phyloP scores from a whole-genome alignment of 2,797 vertebrate species.

The Myioborus miniatus region DNA sequence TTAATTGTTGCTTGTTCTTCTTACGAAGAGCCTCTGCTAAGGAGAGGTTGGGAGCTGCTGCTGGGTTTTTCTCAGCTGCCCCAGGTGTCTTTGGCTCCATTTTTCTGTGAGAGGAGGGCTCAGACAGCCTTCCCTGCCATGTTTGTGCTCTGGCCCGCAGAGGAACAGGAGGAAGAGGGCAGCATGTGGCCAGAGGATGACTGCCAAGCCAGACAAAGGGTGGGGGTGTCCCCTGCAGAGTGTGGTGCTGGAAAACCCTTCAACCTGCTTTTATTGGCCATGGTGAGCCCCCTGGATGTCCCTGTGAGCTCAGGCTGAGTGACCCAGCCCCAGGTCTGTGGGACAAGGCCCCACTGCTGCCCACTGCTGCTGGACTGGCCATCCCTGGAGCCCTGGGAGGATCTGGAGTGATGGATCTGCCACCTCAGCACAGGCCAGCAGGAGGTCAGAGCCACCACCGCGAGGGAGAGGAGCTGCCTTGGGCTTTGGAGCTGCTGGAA shows the following conservation, averaged over 20 bases:
- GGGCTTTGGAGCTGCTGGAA: neutral
- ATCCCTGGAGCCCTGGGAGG: neutral
- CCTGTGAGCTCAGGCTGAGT: neutral
- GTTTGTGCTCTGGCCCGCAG: neutral
- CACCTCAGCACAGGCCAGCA: neutral
- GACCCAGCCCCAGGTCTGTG: fast-evolving
- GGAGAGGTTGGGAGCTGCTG: neutral
- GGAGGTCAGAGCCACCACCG: fast-evolving
- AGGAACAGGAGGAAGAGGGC: neutral
- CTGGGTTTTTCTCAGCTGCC: neutral
- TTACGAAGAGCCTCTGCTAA: neutral
- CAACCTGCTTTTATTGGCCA: neutral
- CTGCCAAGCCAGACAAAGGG: neutral
- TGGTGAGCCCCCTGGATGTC: neutral
- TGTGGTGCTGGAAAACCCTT: neutral
- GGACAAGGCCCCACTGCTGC: neutral
- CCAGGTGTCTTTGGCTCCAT: neutral
- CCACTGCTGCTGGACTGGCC: neutral
- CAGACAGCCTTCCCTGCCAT: too few relatives aligned
- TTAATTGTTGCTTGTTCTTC: neutral
- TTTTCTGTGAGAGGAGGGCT: neutral
- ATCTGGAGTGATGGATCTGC: neutral
- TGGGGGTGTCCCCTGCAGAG: neutral
- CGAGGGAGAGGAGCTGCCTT: neutral
- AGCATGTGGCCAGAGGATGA: fast-evolving